Base-by-base conservation (phyloP, 2,888 invertebrate genomes). In the Alsophila aescularia region DNA sequence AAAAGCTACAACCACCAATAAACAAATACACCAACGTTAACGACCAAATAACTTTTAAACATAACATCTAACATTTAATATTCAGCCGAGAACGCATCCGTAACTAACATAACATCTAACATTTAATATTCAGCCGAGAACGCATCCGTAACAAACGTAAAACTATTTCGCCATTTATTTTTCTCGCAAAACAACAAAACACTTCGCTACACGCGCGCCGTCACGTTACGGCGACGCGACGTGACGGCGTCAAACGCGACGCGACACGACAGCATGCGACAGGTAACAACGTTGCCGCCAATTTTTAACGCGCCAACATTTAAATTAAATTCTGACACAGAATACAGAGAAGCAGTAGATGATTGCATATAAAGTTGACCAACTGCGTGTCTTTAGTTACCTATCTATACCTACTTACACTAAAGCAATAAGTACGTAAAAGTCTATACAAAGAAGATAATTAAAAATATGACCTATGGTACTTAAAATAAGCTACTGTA, bases 221-320 rank as follows among this genome's bases (percentile, higher is more conserved):
- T 13, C 21, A 29, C 37, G 32, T 32, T 13, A 64, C 15, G 34
- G 75, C 39, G 36, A 37, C 66, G 66, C 66, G 72, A 69, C 64
- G 68, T 62, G 66, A 66, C 73, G 67, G 69, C 70, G 80, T 76
- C 78, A 79, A 29, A 29, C 76, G 79, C 80, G 83, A 79, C 79
- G 70, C 76, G 79, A 77, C 81, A 36, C 29, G 45, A 79, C 73
- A 67, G 66, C 73, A 72, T 68, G 73, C 77, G 83, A 78, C 86
- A 87, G 87, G 88, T 89, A 86, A 81, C 82, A 77, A 70, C 77
- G 81, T 77, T 77, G 67, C 70, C 67, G 75, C 71, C 83, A 83
- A 81, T 86, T 87, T 89, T 89, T 87, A 84, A 84, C 85, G 70
- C 71, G 82, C 64, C 80, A 78, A 85, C 86, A 83, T 87, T 87